phyloP scores from a whole-genome alignment of 2,888 invertebrate species.

The Eretmocerus hayati region DNA sequence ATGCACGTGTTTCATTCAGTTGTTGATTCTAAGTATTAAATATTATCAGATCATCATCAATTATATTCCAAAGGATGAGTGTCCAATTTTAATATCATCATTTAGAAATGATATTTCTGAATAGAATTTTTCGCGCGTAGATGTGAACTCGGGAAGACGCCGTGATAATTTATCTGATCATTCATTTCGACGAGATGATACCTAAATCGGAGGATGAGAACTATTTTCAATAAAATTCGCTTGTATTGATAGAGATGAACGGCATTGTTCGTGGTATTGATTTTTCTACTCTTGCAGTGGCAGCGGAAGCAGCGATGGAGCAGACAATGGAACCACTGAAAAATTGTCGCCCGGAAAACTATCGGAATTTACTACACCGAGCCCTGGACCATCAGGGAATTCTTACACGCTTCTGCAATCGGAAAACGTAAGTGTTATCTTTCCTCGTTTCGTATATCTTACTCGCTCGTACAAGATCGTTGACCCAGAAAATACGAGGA shows the following conservation, averaged over 20 bases:
- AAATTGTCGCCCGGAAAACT: slow-evolving; percentile 42
- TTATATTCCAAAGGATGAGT: no score
- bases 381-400: slow-evolving; percentile 41
- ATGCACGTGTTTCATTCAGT: no score
- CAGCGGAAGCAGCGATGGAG: slow-evolving; percentile 56
- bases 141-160: not conserved
- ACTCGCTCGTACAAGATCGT: no score
- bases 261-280: slow-evolving; percentile 5
- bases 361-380: slow-evolving; percentile 40
- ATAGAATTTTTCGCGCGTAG: no score
- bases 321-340: slow-evolving; percentile 44
- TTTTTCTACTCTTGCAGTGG: slow-evolving; percentile 45
- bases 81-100: no score
- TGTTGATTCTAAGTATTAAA: no score
- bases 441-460: no score
- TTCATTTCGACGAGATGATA: no score
- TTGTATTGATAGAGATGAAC: not conserved
- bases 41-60: no score
- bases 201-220: not conserved
- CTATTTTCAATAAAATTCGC: not conserved
- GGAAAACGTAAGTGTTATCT: slow-evolving; percentile 42
- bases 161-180: not conserved
- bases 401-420: slow-evolving; percentile 40
- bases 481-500: no score
- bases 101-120: no score